phyloP scores from a whole-genome alignment of 2,888 invertebrate genomes.

The Mongoloraphidia duomilia region DNA sequence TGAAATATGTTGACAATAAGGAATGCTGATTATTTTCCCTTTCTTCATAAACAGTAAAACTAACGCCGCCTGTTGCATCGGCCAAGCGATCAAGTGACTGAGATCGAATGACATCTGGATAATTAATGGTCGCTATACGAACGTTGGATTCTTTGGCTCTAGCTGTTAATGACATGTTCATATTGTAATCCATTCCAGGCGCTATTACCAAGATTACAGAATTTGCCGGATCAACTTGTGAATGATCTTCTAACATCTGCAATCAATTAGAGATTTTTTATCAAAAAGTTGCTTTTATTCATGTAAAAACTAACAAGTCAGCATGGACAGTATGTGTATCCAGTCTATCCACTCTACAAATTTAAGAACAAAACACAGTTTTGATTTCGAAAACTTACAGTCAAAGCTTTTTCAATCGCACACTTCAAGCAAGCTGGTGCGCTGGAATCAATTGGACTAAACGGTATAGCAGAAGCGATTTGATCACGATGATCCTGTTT shows the following conservation, averaged over 20 bases:
- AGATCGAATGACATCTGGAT: slow-evolving; percentile 31
- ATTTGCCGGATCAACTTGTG: slow-evolving; percentile 31
- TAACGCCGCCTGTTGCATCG: slow-evolving; percentile 28
- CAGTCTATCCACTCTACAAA: neutral
- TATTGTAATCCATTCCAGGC: slow-evolving; percentile 34
- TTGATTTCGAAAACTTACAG: neutral
- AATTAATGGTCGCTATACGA: slow-evolving; percentile 38
- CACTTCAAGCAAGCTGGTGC: slow-evolving; percentile 35
- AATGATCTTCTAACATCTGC: slow-evolving; percentile 33
- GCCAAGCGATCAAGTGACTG: slow-evolving; percentile 33
- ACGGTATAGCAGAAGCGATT: slow-evolving; percentile 34
- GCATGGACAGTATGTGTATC: no score
- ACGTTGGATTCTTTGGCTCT: slow-evolving; percentile 31
- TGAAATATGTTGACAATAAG: slow-evolving; percentile 37
- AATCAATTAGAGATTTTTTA: slow-evolving; percentile 8
- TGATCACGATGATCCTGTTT: slow-evolving; percentile 26
- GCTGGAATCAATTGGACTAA: slow-evolving; percentile 33
- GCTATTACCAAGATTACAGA: slow-evolving; percentile 40
- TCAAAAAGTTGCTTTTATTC: slow-evolving; percentile 13
- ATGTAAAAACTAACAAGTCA: no score
- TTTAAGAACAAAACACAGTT: neutral
- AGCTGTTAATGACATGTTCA: slow-evolving; percentile 28
- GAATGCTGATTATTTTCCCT: slow-evolving; percentile 36
- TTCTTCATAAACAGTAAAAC: slow-evolving; percentile 36
- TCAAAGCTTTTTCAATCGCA: slow-evolving; percentile 28